These are phyloP conservation scores for Lamprologus callipterus DNA, from an alignment of 2,113 vertebrate species.

Conservation along the genomic window DNA sequence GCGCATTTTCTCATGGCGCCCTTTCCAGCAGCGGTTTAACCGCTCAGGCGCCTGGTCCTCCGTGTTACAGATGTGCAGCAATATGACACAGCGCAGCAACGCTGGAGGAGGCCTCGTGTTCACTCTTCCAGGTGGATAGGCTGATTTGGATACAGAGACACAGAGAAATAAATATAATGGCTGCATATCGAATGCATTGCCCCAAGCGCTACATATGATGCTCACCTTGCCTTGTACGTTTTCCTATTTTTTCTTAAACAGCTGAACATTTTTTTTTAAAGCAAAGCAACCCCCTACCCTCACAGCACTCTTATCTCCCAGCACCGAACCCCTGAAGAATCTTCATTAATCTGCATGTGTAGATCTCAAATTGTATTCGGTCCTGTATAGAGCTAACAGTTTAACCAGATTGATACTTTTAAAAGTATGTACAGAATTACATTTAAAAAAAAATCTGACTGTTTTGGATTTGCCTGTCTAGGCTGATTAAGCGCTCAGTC, in stretches of 20 bases:
- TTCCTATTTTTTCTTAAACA: not conserved
- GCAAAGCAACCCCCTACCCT: not conserved
- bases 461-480: conserved; percentile 36
- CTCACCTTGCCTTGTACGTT: conserved; percentile 6
- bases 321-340: not conserved
- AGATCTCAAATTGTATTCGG: not conserved
- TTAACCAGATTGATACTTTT: not conserved
- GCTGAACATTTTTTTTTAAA: not conserved
- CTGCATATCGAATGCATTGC: conserved; percentile 38
- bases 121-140: conserved; percentile 65
- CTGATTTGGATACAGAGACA: conserved; percentile 31
- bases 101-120: conserved; percentile 45
- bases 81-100: not conserved
- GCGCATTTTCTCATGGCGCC: not conserved
- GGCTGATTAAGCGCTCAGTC: conserved; percentile 30
- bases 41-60: not conserved
- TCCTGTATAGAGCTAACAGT: not conserved
- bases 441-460: not conserved
- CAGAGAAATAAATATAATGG: conserved; percentile 49
- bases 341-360: not conserved
- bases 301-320: not conserved
- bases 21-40: not conserved
- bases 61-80: not conserved
- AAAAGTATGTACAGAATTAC: not conserved
- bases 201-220: conserved; percentile 59